phyloP scores from a whole-genome alignment of 1,140 invertebrate species.

The Papilio helenus region DNA sequence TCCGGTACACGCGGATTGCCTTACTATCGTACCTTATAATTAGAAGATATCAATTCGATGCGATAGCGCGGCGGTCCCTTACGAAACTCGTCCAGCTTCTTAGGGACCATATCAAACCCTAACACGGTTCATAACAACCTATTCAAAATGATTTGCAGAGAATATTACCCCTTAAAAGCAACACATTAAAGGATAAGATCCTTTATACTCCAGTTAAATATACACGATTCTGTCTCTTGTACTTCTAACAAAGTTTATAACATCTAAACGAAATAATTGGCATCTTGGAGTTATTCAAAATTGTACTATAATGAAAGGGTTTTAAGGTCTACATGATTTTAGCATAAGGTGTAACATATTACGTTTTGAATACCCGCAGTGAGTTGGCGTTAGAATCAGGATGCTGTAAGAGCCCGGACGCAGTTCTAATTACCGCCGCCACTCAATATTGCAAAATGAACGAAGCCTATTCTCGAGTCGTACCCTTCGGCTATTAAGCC shows the following conservation, averaged over 20 bases:
- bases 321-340: slow-evolving; percentile 49
- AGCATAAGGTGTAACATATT: slow-evolving; percentile 41
- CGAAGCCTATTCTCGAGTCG: slow-evolving; percentile 69
- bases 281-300: slow-evolving; percentile 37
- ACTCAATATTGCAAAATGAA: slow-evolving; percentile 79
- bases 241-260: slow-evolving; percentile 42
- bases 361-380: slow-evolving; percentile 42
- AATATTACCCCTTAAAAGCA: slow-evolving; percentile 39
- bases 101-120: slow-evolving; percentile 73
- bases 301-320: slow-evolving; percentile 35
- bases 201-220: slow-evolving; percentile 51
- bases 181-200: slow-evolving; percentile 42
- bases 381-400: slow-evolving; percentile 75
- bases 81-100: slow-evolving; percentile 77
- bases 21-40: slow-evolving; percentile 78
- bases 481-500: slow-evolving; percentile 76
- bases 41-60: slow-evolving; percentile 81
- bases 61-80: slow-evolving; percentile 77
- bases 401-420: slow-evolving; percentile 79
- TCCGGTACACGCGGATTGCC: slow-evolving; percentile 59
- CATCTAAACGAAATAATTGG: slow-evolving; percentile 41
- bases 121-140: slow-evolving; percentile 44
- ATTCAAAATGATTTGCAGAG: slow-evolving; percentile 38
- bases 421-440: slow-evolving; percentile 78
- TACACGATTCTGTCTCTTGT: slow-evolving; percentile 45